These are phyloP conservation scores for Mola mola DNA, from an alignment of 2,113 vertebrate genomes.

Conservation along the genomic window DNA sequence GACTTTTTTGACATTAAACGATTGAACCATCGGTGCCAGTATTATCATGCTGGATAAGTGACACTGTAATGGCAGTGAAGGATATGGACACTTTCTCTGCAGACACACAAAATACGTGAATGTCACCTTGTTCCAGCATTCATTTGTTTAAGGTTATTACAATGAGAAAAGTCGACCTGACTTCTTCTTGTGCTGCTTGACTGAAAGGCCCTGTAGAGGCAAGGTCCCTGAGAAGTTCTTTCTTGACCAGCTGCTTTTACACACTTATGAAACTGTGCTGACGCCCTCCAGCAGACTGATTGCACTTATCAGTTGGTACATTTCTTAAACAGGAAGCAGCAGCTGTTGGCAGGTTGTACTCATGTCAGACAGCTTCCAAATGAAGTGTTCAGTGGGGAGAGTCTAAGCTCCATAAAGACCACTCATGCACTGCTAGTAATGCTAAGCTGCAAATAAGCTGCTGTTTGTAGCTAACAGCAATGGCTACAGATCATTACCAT, in stretches of 20 bases:
- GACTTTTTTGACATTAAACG: too few species aligned
- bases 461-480: too few species aligned
- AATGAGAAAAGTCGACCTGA: neutral
- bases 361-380: neutral
- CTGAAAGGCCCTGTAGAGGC: neutral
- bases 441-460: too few species aligned
- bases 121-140: too few species aligned
- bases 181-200: neutral
- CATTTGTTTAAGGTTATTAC: too few species aligned
- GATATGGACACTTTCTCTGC: neutral
- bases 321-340: constrained; percentile 7
- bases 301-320: constrained; percentile 16
- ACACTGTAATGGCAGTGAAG: constrained; percentile 12
- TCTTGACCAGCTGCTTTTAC: constrained; percentile 29
- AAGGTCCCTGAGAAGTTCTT: too few species aligned
- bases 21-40: constrained; percentile 13
- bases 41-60: constrained; percentile 22
- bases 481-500: too few species aligned
- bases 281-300: constrained; percentile 25
- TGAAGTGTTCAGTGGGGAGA: neutral
- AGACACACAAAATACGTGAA: too few species aligned
- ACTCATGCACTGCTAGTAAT: too few species aligned
- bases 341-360: constrained; percentile 28
- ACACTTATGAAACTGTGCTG: constrained; percentile 16
- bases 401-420: constrained; percentile 2